phyloP scores from a whole-genome alignment of 2,888 invertebrate species.

The Drosophila pseudotakahashii region DNA sequence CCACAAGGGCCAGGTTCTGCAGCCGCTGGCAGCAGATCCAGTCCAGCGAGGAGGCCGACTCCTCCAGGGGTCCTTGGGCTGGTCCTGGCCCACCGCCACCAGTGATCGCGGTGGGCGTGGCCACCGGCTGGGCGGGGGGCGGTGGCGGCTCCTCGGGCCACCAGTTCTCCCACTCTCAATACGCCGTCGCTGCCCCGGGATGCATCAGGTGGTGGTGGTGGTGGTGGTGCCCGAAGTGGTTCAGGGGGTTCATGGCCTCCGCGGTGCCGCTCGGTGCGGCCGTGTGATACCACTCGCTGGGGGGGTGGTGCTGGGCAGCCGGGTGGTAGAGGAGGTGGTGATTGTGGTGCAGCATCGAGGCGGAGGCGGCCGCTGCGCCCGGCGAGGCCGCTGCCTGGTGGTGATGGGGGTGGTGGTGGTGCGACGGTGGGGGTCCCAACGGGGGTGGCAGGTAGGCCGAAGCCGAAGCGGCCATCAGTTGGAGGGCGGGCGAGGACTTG shows the following conservation, averaged over 20 bases:
- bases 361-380: constrained; percentile 74
- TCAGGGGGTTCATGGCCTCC: constrained; percentile 84
- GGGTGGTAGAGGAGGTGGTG: constrained; percentile 84
- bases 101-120: constrained; percentile 18
- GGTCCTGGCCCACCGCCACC: constrained; percentile 10
- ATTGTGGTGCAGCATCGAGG: constrained; percentile 83
- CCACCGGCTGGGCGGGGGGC: constrained; percentile 37
- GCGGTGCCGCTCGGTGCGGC: constrained; percentile 82
- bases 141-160: constrained; percentile 67
- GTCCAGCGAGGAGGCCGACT: constrained; percentile 60
- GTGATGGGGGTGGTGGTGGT: constrained; percentile 75
- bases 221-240: constrained; percentile 86
- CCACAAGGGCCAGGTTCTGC: constrained; percentile 72
- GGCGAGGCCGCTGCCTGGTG: constrained; percentile 74
- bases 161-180: constrained; percentile 86
- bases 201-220: constrained; percentile 88
- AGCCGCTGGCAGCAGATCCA: constrained; percentile 72
- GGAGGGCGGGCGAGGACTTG: constrained; percentile 81
- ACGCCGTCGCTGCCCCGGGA: constrained; percentile 90
- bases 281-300: constrained; percentile 84
- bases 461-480: constrained; percentile 80
- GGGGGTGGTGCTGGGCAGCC: constrained; percentile 83
- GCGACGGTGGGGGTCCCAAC: constrained; percentile 82
- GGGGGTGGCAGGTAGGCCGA: constrained; percentile 83
- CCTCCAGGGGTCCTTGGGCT: constrained; percentile 38